Evolutionary conservation across 2,888 invertebrate species (phyloP).

Genomic region (Endomychus coccineus): DNA sequence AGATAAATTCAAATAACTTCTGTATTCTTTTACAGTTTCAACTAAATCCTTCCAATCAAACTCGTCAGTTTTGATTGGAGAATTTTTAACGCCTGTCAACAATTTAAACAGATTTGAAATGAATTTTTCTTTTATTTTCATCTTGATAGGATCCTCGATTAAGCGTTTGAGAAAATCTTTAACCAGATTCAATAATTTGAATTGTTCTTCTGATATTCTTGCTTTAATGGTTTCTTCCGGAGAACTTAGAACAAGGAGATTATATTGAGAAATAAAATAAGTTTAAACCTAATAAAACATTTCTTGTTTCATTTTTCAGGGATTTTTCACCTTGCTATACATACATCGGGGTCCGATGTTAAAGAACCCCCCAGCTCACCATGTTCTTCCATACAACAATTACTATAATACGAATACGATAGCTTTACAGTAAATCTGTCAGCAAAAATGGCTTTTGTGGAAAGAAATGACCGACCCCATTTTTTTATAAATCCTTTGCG

Average conservation of each 20-base stretch:
- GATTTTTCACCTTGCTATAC: too few species aligned
- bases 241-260: constrained; percentile 43
- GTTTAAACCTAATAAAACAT: too few species aligned
- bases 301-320: too few species aligned
- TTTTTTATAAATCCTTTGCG: too few species aligned
- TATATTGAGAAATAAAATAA: too few species aligned
- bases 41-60: constrained; percentile 44
- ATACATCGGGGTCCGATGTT: too few species aligned
- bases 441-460: too few species aligned
- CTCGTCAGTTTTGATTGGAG: constrained; percentile 33
- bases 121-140: constrained; percentile 52
- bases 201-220: constrained; percentile 44
- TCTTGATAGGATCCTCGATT: constrained; percentile 35
- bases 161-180: constrained; percentile 40
- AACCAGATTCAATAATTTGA: constrained; percentile 43
- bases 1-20: constrained; percentile 38
- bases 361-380: too few species aligned
- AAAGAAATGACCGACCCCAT: too few species aligned
- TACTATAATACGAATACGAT: too few species aligned
- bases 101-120: constrained; percentile 49
- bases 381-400: too few species aligned
- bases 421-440: too few species aligned
- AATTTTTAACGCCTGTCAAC: constrained; percentile 47
- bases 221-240: constrained; percentile 22
- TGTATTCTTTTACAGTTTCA: constrained; percentile 37